Conservation (phyloP, 2,113 vertebrate species). For the Bubo blakistoni region DNA sequence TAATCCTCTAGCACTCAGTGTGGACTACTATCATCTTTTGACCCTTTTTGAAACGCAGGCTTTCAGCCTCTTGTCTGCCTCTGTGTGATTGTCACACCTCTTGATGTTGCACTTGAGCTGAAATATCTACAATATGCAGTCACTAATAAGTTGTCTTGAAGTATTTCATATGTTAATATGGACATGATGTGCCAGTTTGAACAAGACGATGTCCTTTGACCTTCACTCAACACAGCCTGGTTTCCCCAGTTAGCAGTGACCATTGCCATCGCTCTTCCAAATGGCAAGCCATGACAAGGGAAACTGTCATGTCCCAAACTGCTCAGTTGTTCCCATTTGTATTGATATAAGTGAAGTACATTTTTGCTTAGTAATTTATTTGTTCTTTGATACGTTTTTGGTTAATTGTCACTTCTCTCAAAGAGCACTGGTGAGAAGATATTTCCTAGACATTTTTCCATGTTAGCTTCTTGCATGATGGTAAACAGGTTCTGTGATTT, state of each 20-base stretch:
- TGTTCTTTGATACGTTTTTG: not conserved
- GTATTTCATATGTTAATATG: not conserved
- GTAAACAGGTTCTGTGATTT: not conserved
- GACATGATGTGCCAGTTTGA: not conserved
- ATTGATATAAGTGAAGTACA: not conserved
- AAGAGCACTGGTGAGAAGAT: not conserved
- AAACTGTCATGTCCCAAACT: not conserved
- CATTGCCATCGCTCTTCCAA: rapidly evolving
- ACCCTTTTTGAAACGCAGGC: not conserved
- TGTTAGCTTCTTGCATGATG: not conserved
- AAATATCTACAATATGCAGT: not conserved
- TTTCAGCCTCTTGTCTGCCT: not conserved
- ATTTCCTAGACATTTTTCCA: not conserved
- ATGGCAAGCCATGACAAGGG: not conserved
- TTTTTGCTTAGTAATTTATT: not conserved
- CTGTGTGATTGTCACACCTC: not conserved
- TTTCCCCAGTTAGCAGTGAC: not conserved
- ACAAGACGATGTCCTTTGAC: not conserved
- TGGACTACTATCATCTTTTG: not conserved
- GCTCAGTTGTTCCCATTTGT: not conserved
- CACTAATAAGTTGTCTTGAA: not conserved
- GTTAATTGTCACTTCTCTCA: not conserved
- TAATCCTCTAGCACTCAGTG: not conserved
- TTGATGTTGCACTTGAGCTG: not conserved
- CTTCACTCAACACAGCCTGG: not conserved